phyloP scores from a whole-genome alignment of 2,888 invertebrate genomes.

The Caenorhabditis sp. region DNA sequence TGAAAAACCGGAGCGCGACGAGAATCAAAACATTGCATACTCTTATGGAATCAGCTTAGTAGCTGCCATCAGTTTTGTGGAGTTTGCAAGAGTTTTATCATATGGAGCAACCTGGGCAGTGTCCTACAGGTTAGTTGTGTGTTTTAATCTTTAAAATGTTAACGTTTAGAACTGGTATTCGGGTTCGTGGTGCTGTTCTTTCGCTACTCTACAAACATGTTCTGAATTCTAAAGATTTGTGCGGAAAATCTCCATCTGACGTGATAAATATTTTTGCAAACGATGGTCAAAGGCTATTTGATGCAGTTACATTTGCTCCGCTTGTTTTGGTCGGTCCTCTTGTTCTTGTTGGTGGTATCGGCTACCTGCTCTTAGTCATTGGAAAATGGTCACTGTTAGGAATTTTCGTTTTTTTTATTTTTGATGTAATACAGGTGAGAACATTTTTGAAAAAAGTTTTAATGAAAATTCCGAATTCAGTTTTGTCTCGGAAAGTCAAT shows the following conservation, averaged over 20 bases:
- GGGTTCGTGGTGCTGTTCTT: slow-evolving; percentile 84
- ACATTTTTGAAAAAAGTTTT: background rate
- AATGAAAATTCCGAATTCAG: slow-evolving; percentile 55
- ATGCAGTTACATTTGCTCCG: slow-evolving; percentile 84
- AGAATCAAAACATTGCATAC: slow-evolving; percentile 48
- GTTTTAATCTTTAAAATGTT: background rate
- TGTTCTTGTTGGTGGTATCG: slow-evolving; percentile 83
- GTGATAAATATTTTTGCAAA: slow-evolving; percentile 84
- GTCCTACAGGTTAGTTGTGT: slow-evolving; percentile 80
- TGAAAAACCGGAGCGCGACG: slow-evolving; percentile 72
- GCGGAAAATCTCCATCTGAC: slow-evolving; percentile 56
- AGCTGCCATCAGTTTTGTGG: slow-evolving; percentile 66
- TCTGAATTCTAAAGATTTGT: slow-evolving; percentile 54
- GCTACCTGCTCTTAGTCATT: slow-evolving; percentile 83
- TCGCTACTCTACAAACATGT: slow-evolving; percentile 83
- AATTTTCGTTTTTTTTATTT: slow-evolving; percentile 83
- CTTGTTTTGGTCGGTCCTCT: slow-evolving; percentile 84
- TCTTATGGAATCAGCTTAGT: slow-evolving; percentile 53
- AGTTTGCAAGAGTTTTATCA: slow-evolving; percentile 83
- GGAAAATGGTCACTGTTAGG: slow-evolving; percentile 84
- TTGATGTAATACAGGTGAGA: slow-evolving; percentile 83
- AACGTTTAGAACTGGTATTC: slow-evolving; percentile 82
- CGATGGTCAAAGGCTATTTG: slow-evolving; percentile 84
- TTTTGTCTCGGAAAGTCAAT: slow-evolving; percentile 81
- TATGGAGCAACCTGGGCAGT: slow-evolving; percentile 84